Conservation (phyloP, 2,113 vertebrate genomes). For the Alethe diademata region DNA sequence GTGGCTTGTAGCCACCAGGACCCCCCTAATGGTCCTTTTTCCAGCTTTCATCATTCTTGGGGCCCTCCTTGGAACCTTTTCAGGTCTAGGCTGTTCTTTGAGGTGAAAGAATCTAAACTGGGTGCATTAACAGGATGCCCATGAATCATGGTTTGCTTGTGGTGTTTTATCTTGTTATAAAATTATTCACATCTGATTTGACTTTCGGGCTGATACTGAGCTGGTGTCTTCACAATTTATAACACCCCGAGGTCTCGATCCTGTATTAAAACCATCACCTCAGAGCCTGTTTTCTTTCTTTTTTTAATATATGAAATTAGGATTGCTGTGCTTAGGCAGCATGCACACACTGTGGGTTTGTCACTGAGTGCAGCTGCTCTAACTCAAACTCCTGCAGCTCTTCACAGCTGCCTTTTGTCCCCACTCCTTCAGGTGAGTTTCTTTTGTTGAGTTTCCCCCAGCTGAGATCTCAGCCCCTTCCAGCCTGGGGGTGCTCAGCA, state of each 20-base stretch:
- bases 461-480: neutral
- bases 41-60: too few relatives aligned
- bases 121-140: neutral
- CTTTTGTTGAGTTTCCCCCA: neutral
- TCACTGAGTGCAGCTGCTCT: neutral
- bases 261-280: neutral
- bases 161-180: neutral
- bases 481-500: neutral
- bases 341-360: neutral
- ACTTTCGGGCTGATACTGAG: neutral
- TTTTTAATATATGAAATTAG: neutral
- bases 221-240: neutral
- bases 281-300: neutral
- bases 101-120: neutral
- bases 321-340: neutral
- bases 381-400: neutral
- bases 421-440: neutral
- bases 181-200: neutral
- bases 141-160: neutral
- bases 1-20: rapidly evolving
- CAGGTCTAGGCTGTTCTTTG: neutral
- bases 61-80: neutral
- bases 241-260: rapidly evolving
- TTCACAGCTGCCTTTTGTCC: neutral
- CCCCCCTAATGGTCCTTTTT: neutral